These are phyloP conservation scores for Ursus arctos DNA, from an alignment of 2,113 vertebrate genomes.

Conservation along the genomic window DNA sequence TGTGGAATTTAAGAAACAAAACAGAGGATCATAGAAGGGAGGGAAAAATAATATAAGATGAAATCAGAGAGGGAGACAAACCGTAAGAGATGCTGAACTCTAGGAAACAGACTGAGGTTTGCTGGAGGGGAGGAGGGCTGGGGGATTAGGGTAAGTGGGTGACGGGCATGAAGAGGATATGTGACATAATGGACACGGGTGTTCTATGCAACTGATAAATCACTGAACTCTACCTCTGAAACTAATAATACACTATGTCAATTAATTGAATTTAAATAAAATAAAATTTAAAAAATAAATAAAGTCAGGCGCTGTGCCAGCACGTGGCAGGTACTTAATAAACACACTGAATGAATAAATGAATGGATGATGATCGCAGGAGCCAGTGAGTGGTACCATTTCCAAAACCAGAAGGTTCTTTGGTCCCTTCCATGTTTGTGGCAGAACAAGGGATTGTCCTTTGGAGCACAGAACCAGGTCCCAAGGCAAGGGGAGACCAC, in stretches of 20 bases:
- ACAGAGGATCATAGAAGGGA: neutral
- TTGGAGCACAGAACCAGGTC: neutral
- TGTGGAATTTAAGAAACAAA: neutral
- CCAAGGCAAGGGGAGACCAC: neutral
- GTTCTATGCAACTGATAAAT: neutral
- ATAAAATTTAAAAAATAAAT: neutral
- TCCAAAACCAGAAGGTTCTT: neutral
- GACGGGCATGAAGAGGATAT: neutral
- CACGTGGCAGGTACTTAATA: neutral
- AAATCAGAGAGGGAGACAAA: neutral
- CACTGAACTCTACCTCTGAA: neutral
- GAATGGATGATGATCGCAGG: neutral
- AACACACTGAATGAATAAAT: no score
- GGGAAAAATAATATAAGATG: neutral
- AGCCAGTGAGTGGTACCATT: no score
- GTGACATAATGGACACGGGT: accelerated
- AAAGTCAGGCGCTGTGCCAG: neutral
- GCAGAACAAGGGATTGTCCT: neutral
- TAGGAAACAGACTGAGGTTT: neutral
- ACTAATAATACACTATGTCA: neutral
- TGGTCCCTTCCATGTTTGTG: neutral
- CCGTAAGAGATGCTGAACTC: neutral
- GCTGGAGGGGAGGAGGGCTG: neutral
- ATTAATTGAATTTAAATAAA: neutral
- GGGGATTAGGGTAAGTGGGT: neutral